Conservation (phyloP, 2,113 vertebrate genomes). For the Colistium nudipinnis region DNA sequence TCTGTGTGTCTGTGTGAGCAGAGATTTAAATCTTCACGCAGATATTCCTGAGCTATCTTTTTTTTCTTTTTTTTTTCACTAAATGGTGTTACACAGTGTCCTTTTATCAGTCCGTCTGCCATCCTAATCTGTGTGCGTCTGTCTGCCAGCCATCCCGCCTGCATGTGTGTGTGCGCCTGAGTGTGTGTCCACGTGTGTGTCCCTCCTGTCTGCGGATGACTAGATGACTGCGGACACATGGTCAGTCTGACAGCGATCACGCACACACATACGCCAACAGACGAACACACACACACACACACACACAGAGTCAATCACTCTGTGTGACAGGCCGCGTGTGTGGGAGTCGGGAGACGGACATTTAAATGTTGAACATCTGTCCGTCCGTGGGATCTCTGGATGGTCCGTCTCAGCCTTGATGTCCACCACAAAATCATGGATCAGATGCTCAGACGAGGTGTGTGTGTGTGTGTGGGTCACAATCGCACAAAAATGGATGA, state of each 20-base stretch:
- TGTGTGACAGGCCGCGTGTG: constrained; percentile 46
- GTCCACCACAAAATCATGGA: constrained; percentile 16
- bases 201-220: constrained; percentile 51
- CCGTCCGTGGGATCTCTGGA: constrained; percentile 43
- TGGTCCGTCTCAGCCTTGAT: constrained; percentile 36
- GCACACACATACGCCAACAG: constrained; percentile 20
- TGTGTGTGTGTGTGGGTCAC: too few relatives aligned
- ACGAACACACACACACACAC: constrained; percentile 4
- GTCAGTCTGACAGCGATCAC: constrained; percentile 60
- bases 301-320: constrained; percentile 60
- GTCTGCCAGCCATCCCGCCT: background rate
- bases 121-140: constrained; percentile 50
- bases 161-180: background rate
- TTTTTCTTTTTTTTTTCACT: constrained; percentile 28
- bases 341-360: constrained; percentile 55
- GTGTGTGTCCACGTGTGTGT: constrained; percentile 39
- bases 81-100: constrained; percentile 50
- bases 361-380: constrained; percentile 65
- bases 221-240: constrained; percentile 66
- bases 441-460: background rate
- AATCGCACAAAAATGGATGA: too few relatives aligned
- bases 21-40: constrained; percentile 69
- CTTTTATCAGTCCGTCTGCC: constrained; percentile 35
- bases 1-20: constrained; percentile 33
- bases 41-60: constrained; percentile 50